A percentile compares a stretch with the other conserved stretches of the same genome.
phyloP scores from a whole-genome alignment of 2,888 invertebrate species.

The Sesia bembeciformis region DNA sequence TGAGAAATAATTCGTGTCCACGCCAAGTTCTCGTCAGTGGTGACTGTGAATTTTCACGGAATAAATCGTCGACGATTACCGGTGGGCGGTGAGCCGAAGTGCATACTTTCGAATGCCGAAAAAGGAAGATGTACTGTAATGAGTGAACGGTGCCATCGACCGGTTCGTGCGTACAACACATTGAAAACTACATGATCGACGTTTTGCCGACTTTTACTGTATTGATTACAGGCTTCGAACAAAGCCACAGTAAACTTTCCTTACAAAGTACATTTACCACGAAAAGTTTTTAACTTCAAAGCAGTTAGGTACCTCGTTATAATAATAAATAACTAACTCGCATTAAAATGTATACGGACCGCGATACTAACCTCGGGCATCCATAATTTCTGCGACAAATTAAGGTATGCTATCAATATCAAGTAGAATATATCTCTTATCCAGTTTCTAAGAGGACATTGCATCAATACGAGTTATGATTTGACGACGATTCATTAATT shows the following conservation, averaged over 20 bases:
- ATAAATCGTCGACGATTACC: constrained; percentile 22
- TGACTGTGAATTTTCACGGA: constrained; percentile 28
- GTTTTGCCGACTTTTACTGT: background rate
- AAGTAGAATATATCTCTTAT: background rate
- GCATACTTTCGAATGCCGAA: constrained; percentile 32
- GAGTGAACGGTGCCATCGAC: constrained; percentile 19
- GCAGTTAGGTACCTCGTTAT: too few relatives aligned
- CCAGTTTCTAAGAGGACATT: background rate
- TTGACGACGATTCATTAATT: constrained; percentile 5
- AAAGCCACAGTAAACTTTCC: too few relatives aligned
- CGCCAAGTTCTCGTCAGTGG: constrained; percentile 20
- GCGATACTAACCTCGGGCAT: too few relatives aligned
- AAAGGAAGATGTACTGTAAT: constrained; percentile 28
- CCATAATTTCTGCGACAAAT: too few relatives aligned
- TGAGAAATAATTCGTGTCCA: constrained; percentile 20
- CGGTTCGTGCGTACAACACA: constrained; percentile 1
- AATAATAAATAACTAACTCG: too few relatives aligned
- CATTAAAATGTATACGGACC: too few relatives aligned
- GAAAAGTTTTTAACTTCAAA: too few relatives aligned
- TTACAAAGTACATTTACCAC: too few relatives aligned
- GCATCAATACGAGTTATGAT: background rate
- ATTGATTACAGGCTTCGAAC: background rate
- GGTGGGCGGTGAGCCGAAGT: constrained; percentile 11
- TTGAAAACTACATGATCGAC: background rate
- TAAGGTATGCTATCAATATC: background rate